These are phyloP conservation scores for Echiichthys vipera DNA, from an alignment of 2,797 vertebrate species.

Conservation along the genomic window DNA sequence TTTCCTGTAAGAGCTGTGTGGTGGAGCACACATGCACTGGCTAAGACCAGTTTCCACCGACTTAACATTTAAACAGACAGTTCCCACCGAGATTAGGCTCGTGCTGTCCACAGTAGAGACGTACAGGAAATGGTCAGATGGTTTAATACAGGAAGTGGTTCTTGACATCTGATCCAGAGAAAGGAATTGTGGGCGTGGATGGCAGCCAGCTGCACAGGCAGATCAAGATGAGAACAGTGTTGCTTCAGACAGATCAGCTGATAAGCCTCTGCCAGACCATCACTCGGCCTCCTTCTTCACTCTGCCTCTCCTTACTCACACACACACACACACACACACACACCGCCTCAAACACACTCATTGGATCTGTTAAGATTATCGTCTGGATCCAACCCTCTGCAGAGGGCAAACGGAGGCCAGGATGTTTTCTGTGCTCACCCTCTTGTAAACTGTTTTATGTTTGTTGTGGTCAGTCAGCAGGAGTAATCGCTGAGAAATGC, in stretches of 20 bases:
- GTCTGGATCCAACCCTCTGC: slow-evolving; percentile 51
- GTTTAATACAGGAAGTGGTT: slow-evolving; percentile 72
- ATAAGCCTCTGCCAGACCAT: slow-evolving; percentile 73
- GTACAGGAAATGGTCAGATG: slow-evolving; percentile 60
- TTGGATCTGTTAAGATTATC: slow-evolving; percentile 62
- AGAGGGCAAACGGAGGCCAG: slow-evolving; percentile 59
- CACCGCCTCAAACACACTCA: slow-evolving; percentile 41
- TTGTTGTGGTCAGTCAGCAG: slow-evolving; percentile 40
- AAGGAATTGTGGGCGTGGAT: slow-evolving; percentile 62
- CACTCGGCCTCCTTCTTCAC: slow-evolving; percentile 55
- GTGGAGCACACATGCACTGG: neutral
- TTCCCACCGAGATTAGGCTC: neutral
- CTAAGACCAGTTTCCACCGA: neutral
- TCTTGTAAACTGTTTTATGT: slow-evolving; percentile 55
- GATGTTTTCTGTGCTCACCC: slow-evolving; percentile 51
- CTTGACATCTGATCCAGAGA: slow-evolving; percentile 72
- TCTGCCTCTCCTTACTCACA: slow-evolving; percentile 32
- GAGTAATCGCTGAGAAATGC: slow-evolving; percentile 23
- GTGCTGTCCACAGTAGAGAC: neutral
- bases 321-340: slow-evolving; percentile 22
- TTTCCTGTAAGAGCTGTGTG: neutral
- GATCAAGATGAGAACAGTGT: slow-evolving; percentile 68
- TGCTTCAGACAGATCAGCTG: slow-evolving; percentile 78
- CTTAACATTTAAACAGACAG: neutral
- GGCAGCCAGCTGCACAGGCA: slow-evolving; percentile 61